A percentile compares a stretch with the other conserved stretches of the same genome.
Evolutionary conservation across 2,797 vertebrate genomes (phyloP).

Genomic region (Delichon dasypus): DNA sequence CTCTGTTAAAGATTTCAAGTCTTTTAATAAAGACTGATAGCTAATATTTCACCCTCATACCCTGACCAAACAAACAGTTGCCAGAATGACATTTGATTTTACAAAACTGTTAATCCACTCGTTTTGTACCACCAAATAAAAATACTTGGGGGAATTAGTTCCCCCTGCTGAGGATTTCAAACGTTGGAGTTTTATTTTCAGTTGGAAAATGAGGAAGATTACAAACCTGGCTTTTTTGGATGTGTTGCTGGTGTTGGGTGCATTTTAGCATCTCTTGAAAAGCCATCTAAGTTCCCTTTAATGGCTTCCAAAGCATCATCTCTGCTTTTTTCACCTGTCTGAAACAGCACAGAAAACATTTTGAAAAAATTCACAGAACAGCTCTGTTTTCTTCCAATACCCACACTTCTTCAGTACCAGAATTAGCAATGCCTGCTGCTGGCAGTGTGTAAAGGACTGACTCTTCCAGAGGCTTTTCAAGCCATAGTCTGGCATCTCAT

Average conservation of each 20-base stretch:
- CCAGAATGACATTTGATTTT: not conserved
- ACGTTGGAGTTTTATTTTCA: not conserved
- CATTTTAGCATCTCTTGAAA: constrained; percentile 98
- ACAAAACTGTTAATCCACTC: not conserved
- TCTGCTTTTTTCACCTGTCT: constrained; percentile 92
- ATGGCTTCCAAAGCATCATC: constrained; percentile 98
- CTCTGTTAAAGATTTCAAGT: not conserved
- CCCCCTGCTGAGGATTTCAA: not conserved
- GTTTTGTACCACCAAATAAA: not conserved
- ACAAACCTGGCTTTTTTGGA: constrained; percentile 91
- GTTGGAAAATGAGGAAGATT: not conserved
- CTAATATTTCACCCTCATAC: not conserved
- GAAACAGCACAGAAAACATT: constrained; percentile 42
- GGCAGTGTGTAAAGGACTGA: not conserved
- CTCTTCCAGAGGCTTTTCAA: not conserved
- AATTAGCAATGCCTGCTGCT: not conserved
- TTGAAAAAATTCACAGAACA: not conserved
- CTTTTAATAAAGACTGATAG: not conserved
- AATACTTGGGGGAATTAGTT: not conserved
- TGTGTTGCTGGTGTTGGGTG: constrained; percentile 92
- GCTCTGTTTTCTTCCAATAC: not conserved
- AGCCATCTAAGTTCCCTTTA: constrained; percentile 98
- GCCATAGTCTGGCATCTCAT: not conserved
- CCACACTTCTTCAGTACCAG: not conserved
- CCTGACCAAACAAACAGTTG: not conserved